A percentile compares a stretch with the other conserved stretches of the same genome.
phyloP scores from a whole-genome alignment of 1,140 invertebrate species.

The Idris sp. region DNA sequence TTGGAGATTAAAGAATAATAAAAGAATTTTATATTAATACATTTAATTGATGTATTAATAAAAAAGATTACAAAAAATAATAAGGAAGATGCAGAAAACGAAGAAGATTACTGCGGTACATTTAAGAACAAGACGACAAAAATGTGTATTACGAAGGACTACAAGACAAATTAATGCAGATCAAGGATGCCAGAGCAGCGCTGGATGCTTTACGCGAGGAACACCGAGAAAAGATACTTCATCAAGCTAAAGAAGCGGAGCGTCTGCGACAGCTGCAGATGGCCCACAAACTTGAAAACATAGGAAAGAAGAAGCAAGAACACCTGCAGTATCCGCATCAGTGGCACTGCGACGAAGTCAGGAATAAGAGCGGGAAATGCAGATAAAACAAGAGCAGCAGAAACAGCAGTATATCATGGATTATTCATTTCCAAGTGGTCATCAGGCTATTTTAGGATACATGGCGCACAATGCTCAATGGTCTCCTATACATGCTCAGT shows the following conservation, averaged over 20 bases:
- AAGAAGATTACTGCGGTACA: slow-evolving; percentile 93
- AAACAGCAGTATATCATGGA: slow-evolving; percentile 90
- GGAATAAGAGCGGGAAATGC: slow-evolving; percentile 96
- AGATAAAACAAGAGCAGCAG: slow-evolving; percentile 95
- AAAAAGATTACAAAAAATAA: too few relatives aligned
- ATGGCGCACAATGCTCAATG: slow-evolving; percentile 70
- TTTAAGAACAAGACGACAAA: slow-evolving; percentile 96
- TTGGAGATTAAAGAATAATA: too few relatives aligned
- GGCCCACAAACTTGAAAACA: slow-evolving; percentile 97
- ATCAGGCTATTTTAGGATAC: slow-evolving; percentile 70
- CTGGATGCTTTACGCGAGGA: slow-evolving; percentile 97
- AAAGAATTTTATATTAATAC: too few relatives aligned
- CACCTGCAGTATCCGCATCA: slow-evolving; percentile 93
- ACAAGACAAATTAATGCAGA: slow-evolving; percentile 96
- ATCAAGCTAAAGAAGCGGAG: slow-evolving; percentile 94
- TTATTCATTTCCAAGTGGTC: slow-evolving; percentile 60
- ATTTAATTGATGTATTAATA: too few relatives aligned
- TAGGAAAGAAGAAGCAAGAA: slow-evolving; percentile 99
- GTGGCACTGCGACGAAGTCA: slow-evolving; percentile 94
- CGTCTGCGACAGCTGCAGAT: slow-evolving; percentile 94
- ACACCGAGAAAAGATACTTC: slow-evolving; percentile 90
- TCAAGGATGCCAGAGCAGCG: slow-evolving; percentile 96
- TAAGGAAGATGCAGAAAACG: too few relatives aligned
- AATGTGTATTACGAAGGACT: slow-evolving; percentile 95
- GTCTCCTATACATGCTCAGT: slow-evolving; percentile 74